A percentile compares a stretch with the other conserved stretches of the same genome.
Conservation (phyloP, 2,113 vertebrate genomes). For the Atrichornis clamosus region DNA sequence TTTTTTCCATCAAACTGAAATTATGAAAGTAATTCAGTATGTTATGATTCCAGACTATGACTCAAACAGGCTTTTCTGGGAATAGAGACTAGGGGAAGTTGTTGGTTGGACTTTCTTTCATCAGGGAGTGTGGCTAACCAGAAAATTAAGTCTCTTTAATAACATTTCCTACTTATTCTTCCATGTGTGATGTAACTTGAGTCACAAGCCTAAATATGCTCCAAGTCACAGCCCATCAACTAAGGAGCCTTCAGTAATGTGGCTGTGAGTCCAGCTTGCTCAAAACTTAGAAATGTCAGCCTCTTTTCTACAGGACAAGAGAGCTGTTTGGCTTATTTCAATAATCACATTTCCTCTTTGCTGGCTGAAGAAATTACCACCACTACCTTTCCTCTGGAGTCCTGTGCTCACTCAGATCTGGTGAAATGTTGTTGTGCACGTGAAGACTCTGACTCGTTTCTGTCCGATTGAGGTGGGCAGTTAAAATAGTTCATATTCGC, state of each 20-base stretch:
- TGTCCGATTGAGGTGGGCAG: rapidly evolving
- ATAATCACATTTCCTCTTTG: background rate
- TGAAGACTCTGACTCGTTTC: background rate
- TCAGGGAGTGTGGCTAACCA: background rate
- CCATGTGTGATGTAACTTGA: background rate
- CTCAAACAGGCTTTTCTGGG: background rate
- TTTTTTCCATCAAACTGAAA: background rate
- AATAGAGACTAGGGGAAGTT: rapidly evolving
- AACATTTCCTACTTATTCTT: background rate
- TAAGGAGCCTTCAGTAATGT: background rate
- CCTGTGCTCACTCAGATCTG: background rate
- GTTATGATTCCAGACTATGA: background rate
- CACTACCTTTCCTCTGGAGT: background rate
- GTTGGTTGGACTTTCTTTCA: background rate
- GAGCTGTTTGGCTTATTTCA: background rate
- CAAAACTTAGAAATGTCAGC: background rate
- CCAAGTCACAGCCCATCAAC: background rate
- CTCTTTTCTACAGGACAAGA: background rate
- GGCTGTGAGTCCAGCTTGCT: background rate
- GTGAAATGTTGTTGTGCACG: rapidly evolving
- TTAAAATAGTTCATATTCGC: background rate
- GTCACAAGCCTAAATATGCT: background rate
- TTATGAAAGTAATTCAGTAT: background rate
- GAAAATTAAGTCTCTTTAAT: background rate
- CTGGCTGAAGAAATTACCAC: background rate